A percentile compares a stretch with the other conserved stretches of the same genome.
Evolutionary conservation across 2,113 vertebrate species (phyloP).

Genomic region (Hippocampus mohnikei): DNA sequence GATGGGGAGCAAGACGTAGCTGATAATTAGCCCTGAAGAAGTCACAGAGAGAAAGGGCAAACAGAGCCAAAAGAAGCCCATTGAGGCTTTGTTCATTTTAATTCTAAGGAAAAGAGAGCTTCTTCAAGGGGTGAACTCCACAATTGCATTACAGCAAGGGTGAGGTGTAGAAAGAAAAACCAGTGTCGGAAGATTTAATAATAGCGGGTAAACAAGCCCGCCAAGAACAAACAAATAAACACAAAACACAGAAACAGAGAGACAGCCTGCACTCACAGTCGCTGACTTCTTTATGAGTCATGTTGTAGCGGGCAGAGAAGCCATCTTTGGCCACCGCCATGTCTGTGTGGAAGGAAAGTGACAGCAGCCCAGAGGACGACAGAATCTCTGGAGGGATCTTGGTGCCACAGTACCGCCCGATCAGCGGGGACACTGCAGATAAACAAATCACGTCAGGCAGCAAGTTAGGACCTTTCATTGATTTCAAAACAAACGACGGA

Average conservation of each 20-base stretch:
- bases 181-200: constrained; percentile 28
- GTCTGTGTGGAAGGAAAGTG: constrained; percentile 95
- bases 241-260: not conserved
- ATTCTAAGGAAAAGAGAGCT: constrained; percentile 48
- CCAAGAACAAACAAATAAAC: not conserved
- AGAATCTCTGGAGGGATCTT: constrained; percentile 92
- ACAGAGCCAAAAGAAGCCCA: constrained; percentile 29
- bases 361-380: constrained; percentile 89
- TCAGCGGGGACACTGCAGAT: constrained; percentile 86
- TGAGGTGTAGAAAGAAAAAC: constrained; percentile 32
- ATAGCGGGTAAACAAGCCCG: constrained; percentile 33
- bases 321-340: constrained; percentile 98
- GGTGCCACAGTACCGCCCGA: constrained; percentile 94
- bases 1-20: constrained; percentile 1
- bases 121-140: constrained; percentile 13
- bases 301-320: constrained; percentile 93
- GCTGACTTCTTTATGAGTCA: constrained; percentile 83
- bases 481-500: not conserved
- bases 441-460: constrained; percentile 13
- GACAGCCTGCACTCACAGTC: constrained; percentile 82
- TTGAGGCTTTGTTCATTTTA: constrained; percentile 54
- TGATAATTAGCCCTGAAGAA: constrained; percentile 14
- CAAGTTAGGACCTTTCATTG: not conserved
- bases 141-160: constrained; percentile 48
- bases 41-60: constrained; percentile 15